Base-by-base conservation (phyloP, 2,888 invertebrate genomes). In the Dendrolimus pini region DNA sequence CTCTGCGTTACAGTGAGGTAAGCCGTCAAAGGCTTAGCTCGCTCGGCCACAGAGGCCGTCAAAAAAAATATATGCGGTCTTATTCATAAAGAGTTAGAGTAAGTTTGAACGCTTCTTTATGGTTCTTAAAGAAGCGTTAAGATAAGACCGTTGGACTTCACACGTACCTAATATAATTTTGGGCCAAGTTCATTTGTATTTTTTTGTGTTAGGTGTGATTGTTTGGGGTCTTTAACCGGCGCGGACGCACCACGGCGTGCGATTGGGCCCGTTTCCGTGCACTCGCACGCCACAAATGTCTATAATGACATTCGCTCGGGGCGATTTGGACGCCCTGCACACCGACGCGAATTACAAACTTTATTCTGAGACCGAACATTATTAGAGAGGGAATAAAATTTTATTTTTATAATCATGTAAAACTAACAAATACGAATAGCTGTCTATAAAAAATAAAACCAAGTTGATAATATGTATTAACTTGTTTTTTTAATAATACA, bases 151-250 rank as follows among this genome's bases (percentile, higher is more conserved):
- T 30, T 30, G 30, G 30, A 47, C 12, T 47, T 47, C 12, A 10
- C 47, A 47, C 47, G 47, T 47, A 10, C 47, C 12, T 47, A 47
- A 47, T 47, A 47, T 9, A 9, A 47, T 47, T 47, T 47, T 47
- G 47, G 47, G 47, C 47, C 47, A 47, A 47, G 47, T 9, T 47
- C 12, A 47, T 47, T 47, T 47, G 47, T 47, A 30, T 30, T 47
- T 47, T 47, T 47, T 47, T 47, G 47, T 47, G 12, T 12, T 10
- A 47, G 47, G 8, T 47, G 47, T 9, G 9, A 10, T 47, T 41
- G 41, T 18, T 47, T 13, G 54, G 56, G 58, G 56, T 59, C 58
- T 59, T 59, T 59, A 56, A 59, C 56, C 58, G 54, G 13, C 55
- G 53, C 52, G 41, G 41, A 47, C 9, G 55, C 30, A 30, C 30